phyloP scores from a whole-genome alignment of 2,888 invertebrate species.

The Coenonympha glycerion region DNA sequence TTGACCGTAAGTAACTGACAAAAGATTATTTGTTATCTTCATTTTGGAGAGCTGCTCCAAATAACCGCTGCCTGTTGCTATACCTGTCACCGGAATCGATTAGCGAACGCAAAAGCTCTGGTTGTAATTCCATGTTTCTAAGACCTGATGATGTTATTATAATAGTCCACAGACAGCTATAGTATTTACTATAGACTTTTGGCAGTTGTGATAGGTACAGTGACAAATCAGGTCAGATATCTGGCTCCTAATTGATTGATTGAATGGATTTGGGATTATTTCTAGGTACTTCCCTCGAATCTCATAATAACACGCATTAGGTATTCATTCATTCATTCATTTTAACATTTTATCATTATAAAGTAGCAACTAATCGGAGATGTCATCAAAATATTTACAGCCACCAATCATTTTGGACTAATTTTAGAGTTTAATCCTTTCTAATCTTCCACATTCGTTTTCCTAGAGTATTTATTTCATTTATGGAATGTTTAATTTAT shows the following conservation, averaged over 20 bases:
- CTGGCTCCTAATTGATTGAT: too few species aligned
- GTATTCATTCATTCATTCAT: too few species aligned
- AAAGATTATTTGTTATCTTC: neutral
- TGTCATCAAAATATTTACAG: constrained; percentile 25
- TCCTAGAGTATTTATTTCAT: constrained; percentile 19
- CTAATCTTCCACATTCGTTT: constrained; percentile 21
- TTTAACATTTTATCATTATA: too few species aligned
- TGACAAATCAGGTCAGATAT: too few species aligned
- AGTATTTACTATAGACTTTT: too few species aligned
- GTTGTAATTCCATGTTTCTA: too few species aligned
- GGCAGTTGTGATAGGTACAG: too few species aligned
- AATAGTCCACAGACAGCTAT: too few species aligned
- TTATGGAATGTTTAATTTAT: constrained; percentile 16
- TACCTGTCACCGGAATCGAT: neutral
- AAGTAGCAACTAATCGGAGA: constrained; percentile 17
- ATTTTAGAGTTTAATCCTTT: constrained; percentile 21
- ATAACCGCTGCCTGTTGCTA: neutral
- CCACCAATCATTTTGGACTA: constrained; percentile 19
- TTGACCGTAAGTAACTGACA: neutral
- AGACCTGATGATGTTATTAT: too few species aligned
- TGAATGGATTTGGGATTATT: too few species aligned
- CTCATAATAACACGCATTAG: constrained; percentile 14
- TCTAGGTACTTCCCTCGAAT: too few species aligned
- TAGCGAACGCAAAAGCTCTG: too few species aligned
- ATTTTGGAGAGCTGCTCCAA: neutral